Base-by-base conservation (phyloP, 2,888 invertebrate species). In the Latrodectus elegans region DNA sequence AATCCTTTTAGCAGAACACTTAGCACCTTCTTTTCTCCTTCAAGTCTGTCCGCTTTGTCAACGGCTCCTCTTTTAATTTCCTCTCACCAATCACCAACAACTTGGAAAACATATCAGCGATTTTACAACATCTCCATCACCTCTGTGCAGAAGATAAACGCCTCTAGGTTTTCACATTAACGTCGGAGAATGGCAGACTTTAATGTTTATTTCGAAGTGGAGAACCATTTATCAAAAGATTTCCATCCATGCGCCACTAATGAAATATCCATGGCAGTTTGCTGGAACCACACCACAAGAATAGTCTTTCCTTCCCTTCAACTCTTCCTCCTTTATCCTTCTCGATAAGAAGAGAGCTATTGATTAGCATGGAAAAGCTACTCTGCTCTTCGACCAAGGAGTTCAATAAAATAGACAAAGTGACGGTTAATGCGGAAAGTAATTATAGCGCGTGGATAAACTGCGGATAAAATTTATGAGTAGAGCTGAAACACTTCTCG, bases 371-470 rank as follows among this genome's bases (percentile, higher is more conserved):
- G 60, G 60, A 60, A 75, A 68, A 51, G 51, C 72, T 78, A 72
- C 78, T 84, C 78, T 53, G 67, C 65, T 84, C 72, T 84, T 84
- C 84, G 65, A 60, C 17, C 65, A 53, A 38, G 84, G 73, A 84
- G 78, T 72, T 72, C 78, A 84, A 84, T 84, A 84, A 84, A 84
- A 84, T 78, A 84, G 84, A 78, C 77, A 78, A 84, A 72, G 77
- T 84, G 78, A 72, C 65, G 67, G 77, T 84, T 84, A 78, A 78
- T 78, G 72, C 73, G 38, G 53, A 51, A 26, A 38, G 78, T 84
- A 84, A 84, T 84, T 78, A 84, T 73, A 53, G 77, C 38, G 77
- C 17, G 67, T 12, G 83, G 71, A 83, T 83, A 83, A 72, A 72
- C 65, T 73, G 64, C 22, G 73, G 76, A 60, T 17, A 22, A 67